Base-by-base conservation (phyloP, 1,140 invertebrate species). In the Zaprionus inermis region DNA sequence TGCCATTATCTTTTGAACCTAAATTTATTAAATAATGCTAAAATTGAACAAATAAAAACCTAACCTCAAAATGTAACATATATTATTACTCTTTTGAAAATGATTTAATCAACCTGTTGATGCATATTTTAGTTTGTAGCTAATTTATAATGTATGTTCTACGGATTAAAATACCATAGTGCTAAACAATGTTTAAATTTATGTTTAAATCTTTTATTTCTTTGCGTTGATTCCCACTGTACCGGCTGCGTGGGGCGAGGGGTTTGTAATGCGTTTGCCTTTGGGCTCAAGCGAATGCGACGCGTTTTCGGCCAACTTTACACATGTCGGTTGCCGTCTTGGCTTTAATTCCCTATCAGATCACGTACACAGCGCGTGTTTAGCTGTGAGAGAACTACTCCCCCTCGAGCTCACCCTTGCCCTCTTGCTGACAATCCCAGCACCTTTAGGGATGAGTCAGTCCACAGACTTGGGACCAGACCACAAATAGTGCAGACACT, bases 301-400 rank as follows among this genome's bases (percentile, higher is more conserved):
- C 78, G 76, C 78, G 63, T 78, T 83, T 85, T 78, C 44, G 71
- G 72, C 69, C 79, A 88, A 86, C 72, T 73, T 82, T 77, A 75
- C 82, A 82, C 79, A 73, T 79, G 83, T 81, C 77, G 83, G 76
- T 86, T 71, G 76, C 76, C 63, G 66, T 71, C 72, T 69, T 88
- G 59, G 75, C 76, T 72, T 88, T 82, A 78, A 88, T 86, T 86
- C 72, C 72, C 72, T 88, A 86, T 86, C 82, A 86, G 83, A 82
- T 86, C 82, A 86, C 82, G 82, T 86, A 86, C 76, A 34, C 36
- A 58, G 65, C 76, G 70, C 79, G 63, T 81, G 76, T 66, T 86
- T 76, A 79, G 65, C 81, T 67, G 64, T 57, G 63, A 38, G 54
- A 46, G 51, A 63, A 61, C 20, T 44, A 34, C 38, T 12, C 16